Evolutionary conservation across 2,113 vertebrate genomes (phyloP).

Genomic region (Tautogolabrus adspersus): DNA sequence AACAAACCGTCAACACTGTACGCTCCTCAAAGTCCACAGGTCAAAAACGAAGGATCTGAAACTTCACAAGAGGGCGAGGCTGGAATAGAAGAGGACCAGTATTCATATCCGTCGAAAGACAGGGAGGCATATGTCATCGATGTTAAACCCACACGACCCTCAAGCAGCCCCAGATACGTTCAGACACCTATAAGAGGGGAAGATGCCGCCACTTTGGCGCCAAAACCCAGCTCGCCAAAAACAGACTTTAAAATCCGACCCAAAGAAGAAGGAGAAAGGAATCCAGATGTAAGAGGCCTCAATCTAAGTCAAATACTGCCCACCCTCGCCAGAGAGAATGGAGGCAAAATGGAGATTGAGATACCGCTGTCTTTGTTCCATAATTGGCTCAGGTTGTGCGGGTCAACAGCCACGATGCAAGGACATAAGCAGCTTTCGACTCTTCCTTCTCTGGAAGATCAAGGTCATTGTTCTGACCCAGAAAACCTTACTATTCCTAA

Average conservation of each 20-base stretch:
- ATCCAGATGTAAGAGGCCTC: constrained; percentile 15
- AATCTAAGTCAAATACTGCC: constrained; percentile 20
- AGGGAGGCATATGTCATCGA: constrained; percentile 25
- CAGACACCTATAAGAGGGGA: neutral
- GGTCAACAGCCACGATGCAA: constrained; percentile 16
- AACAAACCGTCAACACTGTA: constrained; percentile 80
- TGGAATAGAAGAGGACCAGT: neutral
- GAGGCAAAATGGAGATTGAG: constrained; percentile 81
- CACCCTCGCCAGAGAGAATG: constrained; percentile 30
- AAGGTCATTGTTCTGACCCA: neutral
- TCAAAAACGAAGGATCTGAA: constrained; percentile 48
- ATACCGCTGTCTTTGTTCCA: constrained; percentile 80
- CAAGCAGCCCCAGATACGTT: constrained; percentile 25
- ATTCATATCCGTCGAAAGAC: neutral
- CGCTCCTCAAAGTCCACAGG: constrained; percentile 4
- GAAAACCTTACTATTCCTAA: constrained; percentile 36
- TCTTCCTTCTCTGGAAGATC: constrained; percentile 1
- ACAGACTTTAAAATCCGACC: neutral
- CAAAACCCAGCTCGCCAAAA: constrained; percentile 32
- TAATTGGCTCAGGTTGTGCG: constrained; percentile 66
- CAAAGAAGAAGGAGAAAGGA: constrained; percentile 8
- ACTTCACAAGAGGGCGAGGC: constrained; percentile 22
- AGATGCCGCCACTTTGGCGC: neutral
- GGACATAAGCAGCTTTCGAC: constrained; percentile 9
- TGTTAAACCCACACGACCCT: constrained; percentile 5